Percentiles rank a stretch among this genome's conserved stretches.
Evolutionary conservation across 2,888 invertebrate genomes (phyloP).

Genomic region (Celastrina argiolus): DNA sequence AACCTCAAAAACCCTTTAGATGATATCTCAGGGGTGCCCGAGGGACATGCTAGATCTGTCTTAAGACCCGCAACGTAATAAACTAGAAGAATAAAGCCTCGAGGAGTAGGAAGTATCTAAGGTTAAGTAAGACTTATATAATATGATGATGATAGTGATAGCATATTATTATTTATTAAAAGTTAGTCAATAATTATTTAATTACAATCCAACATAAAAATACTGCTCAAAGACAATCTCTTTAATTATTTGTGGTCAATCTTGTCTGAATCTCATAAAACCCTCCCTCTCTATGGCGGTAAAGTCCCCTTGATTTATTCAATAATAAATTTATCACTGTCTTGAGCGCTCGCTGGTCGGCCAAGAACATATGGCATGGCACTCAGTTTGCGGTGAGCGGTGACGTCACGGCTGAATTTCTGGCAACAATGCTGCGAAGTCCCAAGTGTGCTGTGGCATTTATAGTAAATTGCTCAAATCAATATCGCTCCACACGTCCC

Average conservation of each 20-base stretch:
- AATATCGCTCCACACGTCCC: not conserved
- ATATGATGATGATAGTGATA: too few species aligned
- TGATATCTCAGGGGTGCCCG: too few species aligned
- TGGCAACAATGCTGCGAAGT: not conserved
- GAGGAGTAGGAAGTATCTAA: too few species aligned
- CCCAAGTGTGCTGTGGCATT: not conserved
- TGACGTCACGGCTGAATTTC: slow-evolving; percentile 1
- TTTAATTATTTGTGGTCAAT: not conserved
- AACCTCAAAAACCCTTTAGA: too few species aligned
- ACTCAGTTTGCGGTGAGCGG: slow-evolving; percentile 11
- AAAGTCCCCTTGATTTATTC: not conserved
- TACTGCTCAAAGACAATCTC: not conserved
- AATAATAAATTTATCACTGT: slow-evolving; percentile 3
- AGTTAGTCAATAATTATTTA: not conserved
- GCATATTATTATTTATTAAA: too few species aligned
- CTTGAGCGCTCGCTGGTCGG: not conserved
- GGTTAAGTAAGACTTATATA: too few species aligned
- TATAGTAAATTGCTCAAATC: slow-evolving; percentile 5
- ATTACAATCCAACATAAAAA: not conserved
- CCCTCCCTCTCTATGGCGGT: not conserved
- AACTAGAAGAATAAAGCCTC: too few species aligned
- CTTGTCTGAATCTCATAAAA: not conserved
- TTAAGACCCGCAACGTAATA: too few species aligned
- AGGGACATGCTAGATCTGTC: too few species aligned
- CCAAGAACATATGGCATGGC: slow-evolving; percentile 11